A percentile compares a stretch with the other conserved stretches of the same genome.
Evolutionary conservation across 2,888 invertebrate species (phyloP).

Genomic region (Octodonta nipae): DNA sequence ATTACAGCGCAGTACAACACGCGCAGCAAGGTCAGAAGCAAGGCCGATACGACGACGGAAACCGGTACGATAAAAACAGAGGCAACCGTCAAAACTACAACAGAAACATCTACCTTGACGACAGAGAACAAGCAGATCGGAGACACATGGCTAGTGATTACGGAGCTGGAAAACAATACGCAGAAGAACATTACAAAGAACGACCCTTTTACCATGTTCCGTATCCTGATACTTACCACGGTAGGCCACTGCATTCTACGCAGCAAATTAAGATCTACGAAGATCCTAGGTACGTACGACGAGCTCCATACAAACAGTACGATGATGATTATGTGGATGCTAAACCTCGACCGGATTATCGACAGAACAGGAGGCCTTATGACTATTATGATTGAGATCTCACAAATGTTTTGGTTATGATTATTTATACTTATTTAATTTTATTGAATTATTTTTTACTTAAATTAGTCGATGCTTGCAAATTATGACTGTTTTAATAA

Average conservation of each 20-base stretch:
- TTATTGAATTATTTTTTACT: constrained; percentile 1
- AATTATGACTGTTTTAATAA: too few species aligned
- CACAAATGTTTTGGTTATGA: neutral
- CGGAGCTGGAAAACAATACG: constrained; percentile 18
- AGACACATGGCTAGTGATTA: constrained; percentile 18
- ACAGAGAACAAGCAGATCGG: constrained; percentile 19
- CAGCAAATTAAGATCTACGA: constrained; percentile 32
- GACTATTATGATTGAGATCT: neutral
- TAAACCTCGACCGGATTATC: constrained; percentile 13
- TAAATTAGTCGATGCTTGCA: constrained; percentile 1
- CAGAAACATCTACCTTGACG: constrained; percentile 26
- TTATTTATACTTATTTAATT: neutral
- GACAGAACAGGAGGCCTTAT: neutral
- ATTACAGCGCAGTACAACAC: constrained; percentile 22
- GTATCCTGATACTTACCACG: constrained; percentile 6
- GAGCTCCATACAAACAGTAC: constrained; percentile 4
- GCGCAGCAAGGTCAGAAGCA: constrained; percentile 23
- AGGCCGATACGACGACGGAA: constrained; percentile 27
- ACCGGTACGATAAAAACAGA: constrained; percentile 24
- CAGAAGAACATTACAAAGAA: constrained; percentile 17
- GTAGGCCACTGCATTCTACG: constrained; percentile 9
- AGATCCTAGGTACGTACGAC: constrained; percentile 23
- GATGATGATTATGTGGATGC: constrained; percentile 23
- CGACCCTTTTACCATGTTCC: constrained; percentile 10
- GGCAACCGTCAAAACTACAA: constrained; percentile 26